Base-by-base conservation (phyloP, 2,113 vertebrate species). In the Sinocyclocheilus rhinocerous region DNA sequence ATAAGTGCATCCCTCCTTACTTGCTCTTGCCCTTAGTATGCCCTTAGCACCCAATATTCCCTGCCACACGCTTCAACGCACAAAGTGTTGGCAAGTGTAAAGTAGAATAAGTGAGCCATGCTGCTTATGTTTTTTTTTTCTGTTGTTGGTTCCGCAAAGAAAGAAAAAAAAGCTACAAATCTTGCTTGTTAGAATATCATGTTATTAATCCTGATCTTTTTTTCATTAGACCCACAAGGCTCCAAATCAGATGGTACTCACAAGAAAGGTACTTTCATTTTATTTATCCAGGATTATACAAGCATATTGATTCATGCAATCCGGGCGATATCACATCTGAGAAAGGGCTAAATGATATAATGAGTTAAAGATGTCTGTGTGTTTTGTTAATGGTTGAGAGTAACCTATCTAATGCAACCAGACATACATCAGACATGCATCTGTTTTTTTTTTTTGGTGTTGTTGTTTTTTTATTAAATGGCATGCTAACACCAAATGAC, bases 171-270 rank as follows among this genome's bases (percentile, higher is more conserved):
- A 85, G 24, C 61, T 92, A 69, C 85, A 4, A 86, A 87, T 84
- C 90, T 81, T 95, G 92, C 88, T 95, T 95, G 91, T 92, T 93
- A 94, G 93, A 93, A 90, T 92, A 90, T 94, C 89, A 91, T 94
- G 94, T 95, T 94, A 95, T 95, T 95, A 95, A 95, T 95, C 93
- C 92, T 95, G 88, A 95, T 95, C 94, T 95, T 95, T 94, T 95
- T 94, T 95, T 94, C 92, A 94, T 95, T 94, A 95, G 95, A 95
- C 94, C 93, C 95, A 94, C 95, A 95, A 93, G 94, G 94, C 93
- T 92, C 94, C 94, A 95, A 95, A 95, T 93, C 93, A 94, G 95
- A 95, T 92, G 94, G 94, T 93, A 94, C 94, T 94, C 94, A 94
- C 94, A 95, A 95, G 93, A 95, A 95, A 95, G 95, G 95, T 95